Conservation (phyloP, 2,113 vertebrate genomes). For the Osmerus mordax region DNA sequence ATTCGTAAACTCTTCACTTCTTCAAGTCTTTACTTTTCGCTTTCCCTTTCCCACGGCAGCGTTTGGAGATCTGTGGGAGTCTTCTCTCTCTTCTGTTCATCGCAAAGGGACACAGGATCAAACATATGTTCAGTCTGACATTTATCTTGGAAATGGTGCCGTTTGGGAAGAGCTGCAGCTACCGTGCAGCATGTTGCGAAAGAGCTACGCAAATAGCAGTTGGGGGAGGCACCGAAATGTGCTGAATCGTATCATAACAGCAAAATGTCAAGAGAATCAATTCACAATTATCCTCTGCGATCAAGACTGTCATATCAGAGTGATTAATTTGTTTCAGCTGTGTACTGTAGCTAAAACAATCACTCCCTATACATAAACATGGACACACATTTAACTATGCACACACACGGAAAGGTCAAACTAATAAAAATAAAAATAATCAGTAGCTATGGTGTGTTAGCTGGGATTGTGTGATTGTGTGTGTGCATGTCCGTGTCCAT, state of each 20-base stretch:
- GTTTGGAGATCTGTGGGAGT: too few species aligned
- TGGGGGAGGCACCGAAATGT: neutral
- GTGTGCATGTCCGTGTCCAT: neutral
- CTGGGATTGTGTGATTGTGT: neutral
- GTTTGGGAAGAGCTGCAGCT: neutral
- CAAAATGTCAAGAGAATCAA: neutral
- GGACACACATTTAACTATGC: too few species aligned
- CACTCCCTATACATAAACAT: too few species aligned
- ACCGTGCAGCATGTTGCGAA: neutral
- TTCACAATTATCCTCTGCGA: conserved; percentile 4
- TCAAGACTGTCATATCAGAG: neutral
- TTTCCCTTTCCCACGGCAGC: too few species aligned
- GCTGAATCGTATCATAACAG: neutral
- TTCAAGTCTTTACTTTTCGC: too few species aligned
- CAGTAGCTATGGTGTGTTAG: neutral
- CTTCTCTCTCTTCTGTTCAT: too few species aligned
- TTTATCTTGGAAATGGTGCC: neutral
- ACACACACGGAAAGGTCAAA: neutral
- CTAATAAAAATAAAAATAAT: neutral
- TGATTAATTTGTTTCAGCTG: too few species aligned
- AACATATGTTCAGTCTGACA: neutral
- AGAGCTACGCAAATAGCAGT: neutral
- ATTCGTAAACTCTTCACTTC: too few species aligned
- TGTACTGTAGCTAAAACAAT: too few species aligned
- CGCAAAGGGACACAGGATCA: neutral